These are phyloP conservation scores for Phoeniculus purpureus DNA, from an alignment of 2,797 vertebrate genomes.

Conservation along the genomic window DNA sequence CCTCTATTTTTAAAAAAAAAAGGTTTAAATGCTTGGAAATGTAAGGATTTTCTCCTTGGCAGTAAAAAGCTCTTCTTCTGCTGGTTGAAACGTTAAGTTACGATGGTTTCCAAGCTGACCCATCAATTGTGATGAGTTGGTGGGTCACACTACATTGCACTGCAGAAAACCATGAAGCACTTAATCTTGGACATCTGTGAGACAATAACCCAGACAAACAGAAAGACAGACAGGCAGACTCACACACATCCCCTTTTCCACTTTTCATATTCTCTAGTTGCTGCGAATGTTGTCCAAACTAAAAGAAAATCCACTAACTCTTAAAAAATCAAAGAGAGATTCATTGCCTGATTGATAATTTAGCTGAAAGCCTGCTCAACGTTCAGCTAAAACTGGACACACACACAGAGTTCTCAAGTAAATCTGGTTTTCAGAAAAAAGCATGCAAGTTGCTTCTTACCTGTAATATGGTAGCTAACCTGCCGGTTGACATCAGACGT, in stretches of 20 bases:
- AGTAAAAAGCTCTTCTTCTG: neutral
- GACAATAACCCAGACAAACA: neutral
- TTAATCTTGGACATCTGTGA: neutral
- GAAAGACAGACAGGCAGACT: neutral
- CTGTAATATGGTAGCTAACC: slow-evolving; percentile 98
- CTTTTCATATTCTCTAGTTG: neutral
- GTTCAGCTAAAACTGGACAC: neutral
- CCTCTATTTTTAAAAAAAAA: neutral
- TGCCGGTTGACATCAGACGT: slow-evolving; percentile 90
- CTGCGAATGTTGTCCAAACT: neutral
- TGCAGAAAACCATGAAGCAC: neutral
- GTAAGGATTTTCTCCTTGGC: neutral
- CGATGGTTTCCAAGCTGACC: neutral
- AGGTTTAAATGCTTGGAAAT: neutral
- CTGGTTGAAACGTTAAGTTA: neutral
- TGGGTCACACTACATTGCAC: neutral
- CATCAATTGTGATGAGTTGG: slow-evolving; percentile 9
- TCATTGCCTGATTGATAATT: neutral
- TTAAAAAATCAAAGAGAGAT: neutral
- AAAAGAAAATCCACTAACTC: neutral
- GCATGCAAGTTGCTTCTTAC: slow-evolving; percentile 73
- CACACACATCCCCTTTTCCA: neutral
- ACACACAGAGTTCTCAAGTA: neutral
- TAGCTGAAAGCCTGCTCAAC: neutral
- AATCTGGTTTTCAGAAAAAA: neutral